These are phyloP conservation scores for Melangyna quadrimaculata DNA, from an alignment of 2,888 invertebrate species.

Conservation along the genomic window DNA sequence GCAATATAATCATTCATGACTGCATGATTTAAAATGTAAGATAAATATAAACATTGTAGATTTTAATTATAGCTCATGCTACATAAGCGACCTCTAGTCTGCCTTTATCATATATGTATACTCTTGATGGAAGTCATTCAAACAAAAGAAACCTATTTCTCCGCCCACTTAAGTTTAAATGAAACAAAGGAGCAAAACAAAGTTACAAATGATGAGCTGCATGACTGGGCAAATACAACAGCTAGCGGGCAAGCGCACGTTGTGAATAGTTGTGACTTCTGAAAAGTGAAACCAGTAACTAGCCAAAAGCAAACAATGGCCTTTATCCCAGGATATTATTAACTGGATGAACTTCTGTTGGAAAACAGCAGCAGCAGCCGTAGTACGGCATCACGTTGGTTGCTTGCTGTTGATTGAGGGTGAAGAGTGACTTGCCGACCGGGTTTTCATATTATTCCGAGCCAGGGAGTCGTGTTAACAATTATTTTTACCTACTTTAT, in stretches of 20 bases:
- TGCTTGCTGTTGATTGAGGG: conserved; percentile 22
- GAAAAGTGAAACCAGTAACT: conserved; percentile 48
- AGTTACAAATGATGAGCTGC: conserved; percentile 14
- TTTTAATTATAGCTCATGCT: conserved; percentile 44
- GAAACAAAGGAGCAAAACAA: neutral
- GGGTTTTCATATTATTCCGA: conserved; percentile 37
- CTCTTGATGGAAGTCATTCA: neutral
- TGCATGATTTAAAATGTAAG: conserved; percentile 27
- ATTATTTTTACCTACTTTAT: conserved; percentile 67
- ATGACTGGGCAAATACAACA: conserved; percentile 26
- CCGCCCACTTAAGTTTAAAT: neutral
- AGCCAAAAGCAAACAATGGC: conserved; percentile 52
- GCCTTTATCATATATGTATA: neutral
- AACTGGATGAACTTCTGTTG: conserved; percentile 32
- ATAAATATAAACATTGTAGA: conserved; percentile 32
- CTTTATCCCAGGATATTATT: conserved; percentile 45
- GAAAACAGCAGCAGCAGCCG: conserved; percentile 9
- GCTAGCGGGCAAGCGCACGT: neutral
- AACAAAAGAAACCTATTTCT: conserved; percentile 42
- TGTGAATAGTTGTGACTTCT: neutral
- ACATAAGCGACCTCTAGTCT: neutral
- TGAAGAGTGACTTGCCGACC: neutral
- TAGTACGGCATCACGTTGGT: neutral
- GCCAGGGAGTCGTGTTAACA: conserved; percentile 57
- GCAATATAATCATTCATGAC: neutral